Evolutionary conservation across 2,113 vertebrate species (phyloP).

Genomic region (Scatophagus argus): DNA sequence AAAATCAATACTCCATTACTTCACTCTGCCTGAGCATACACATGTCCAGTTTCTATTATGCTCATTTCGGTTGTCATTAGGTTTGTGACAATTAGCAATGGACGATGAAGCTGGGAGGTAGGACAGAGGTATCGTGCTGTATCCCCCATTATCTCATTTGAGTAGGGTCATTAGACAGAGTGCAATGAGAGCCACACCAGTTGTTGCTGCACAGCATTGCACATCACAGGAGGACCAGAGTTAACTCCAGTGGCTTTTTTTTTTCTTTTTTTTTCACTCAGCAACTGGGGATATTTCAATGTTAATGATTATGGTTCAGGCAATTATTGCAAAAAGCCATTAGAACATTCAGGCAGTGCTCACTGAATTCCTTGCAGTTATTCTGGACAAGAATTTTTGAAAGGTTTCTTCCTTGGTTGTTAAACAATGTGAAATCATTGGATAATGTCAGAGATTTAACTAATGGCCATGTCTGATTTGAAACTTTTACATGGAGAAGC

Average conservation of each 20-base stretch:
- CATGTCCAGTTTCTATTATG: constrained; percentile 68
- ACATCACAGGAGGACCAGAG: constrained; percentile 22
- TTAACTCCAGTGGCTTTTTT: constrained; percentile 9
- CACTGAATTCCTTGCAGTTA: constrained; percentile 22
- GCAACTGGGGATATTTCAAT: constrained; percentile 61
- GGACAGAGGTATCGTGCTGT: constrained; percentile 67
- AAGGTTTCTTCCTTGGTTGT: constrained; percentile 45
- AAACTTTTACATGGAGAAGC: constrained; percentile 31
- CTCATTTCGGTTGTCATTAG: constrained; percentile 78
- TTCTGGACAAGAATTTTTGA: constrained; percentile 33
- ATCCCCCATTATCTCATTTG: constrained; percentile 78
- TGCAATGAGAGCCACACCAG: constrained; percentile 34
- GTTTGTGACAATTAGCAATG: constrained; percentile 78
- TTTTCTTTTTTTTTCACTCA: constrained; percentile 22
- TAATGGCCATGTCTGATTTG: constrained; percentile 48
- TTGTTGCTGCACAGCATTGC: constrained; percentile 56
- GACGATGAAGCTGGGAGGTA: constrained; percentile 78
- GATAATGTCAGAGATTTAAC: constrained; percentile 42
- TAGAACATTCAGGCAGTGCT: constrained; percentile 36
- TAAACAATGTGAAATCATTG: constrained; percentile 54
- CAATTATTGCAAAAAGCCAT: constrained; percentile 60
- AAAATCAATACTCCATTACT: constrained; percentile 43
- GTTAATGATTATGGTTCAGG: constrained; percentile 58
- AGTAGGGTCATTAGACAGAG: constrained; percentile 75
- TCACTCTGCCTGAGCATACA: constrained; percentile 58